phyloP scores from a whole-genome alignment of 1,140 invertebrate genomes.

The Carcinoscorpius rotundicauda region DNA sequence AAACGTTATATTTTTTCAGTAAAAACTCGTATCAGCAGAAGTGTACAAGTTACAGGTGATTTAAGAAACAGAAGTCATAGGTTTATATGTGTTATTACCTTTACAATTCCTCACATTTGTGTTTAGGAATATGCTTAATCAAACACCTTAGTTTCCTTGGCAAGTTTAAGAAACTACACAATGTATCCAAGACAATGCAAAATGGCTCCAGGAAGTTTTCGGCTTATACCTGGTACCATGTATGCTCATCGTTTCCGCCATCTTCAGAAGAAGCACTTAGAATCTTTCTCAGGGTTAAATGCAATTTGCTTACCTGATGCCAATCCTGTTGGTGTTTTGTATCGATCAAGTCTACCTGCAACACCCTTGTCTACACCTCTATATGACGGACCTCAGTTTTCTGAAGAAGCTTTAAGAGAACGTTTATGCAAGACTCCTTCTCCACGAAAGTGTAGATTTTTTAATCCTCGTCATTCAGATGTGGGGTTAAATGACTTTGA shows the following conservation, averaged over 20 bases:
- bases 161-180: too few species aligned
- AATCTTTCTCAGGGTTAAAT: conserved; percentile 29
- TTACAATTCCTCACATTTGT: too few species aligned
- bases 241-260: conserved; percentile 13
- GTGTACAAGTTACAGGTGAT: too few species aligned
- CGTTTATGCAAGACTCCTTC: conserved; percentile 27
- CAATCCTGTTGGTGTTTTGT: conserved; percentile 24
- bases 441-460: conserved; percentile 25
- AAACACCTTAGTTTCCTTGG: too few species aligned
- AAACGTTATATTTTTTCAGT: too few species aligned
- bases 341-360: conserved; percentile 28
- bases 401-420: conserved; percentile 24
- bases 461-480: conserved; percentile 20
- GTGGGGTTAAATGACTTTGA: conserved; percentile 17
- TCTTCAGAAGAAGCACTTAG: conserved; percentile 25
- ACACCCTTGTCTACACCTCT: conserved; percentile 29
- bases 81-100: too few species aligned
- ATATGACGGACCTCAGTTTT: conserved; percentile 24
- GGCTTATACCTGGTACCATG: too few species aligned
- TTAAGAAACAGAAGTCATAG: too few species aligned
- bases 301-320: conserved; percentile 23
- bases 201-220: too few species aligned
- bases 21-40: too few species aligned
- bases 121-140: too few species aligned
- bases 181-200: too few species aligned